These are phyloP conservation scores for Holacanthus passer DNA, from an alignment of 2,113 vertebrate genomes.

Conservation along the genomic window DNA sequence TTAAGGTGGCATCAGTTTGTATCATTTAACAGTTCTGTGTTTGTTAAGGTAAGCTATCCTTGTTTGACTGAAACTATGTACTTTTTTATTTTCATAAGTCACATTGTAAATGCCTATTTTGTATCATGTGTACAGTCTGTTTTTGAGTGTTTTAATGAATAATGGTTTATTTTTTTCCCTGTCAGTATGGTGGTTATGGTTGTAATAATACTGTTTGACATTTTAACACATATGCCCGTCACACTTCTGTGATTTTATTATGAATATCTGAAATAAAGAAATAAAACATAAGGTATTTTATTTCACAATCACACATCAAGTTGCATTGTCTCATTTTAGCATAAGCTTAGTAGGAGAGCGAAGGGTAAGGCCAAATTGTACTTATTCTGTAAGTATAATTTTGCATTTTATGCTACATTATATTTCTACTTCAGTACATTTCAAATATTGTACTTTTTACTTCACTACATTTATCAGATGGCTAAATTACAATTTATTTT, in stretches of 20 bases:
- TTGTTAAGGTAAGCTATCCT: conserved; percentile 78
- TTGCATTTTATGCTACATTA: background rate
- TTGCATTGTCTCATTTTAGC: background rate
- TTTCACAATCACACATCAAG: conserved; percentile 27
- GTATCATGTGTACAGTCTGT: conserved; percentile 88
- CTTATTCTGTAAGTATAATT: too few species aligned
- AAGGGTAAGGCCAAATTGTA: too few species aligned
- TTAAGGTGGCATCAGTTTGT: conserved; percentile 17
- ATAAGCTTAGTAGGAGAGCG: too few species aligned
- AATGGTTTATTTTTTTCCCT: conserved; percentile 59
- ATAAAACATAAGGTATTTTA: conserved; percentile 45
- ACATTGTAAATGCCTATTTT: conserved; percentile 91
- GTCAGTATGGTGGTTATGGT: conserved; percentile 58
- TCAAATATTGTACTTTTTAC: background rate
- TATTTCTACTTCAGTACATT: background rate
- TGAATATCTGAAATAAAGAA: conserved; percentile 79
- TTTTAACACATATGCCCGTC: conserved; percentile 59
- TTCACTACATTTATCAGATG: background rate
- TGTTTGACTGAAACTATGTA: conserved; percentile 78
- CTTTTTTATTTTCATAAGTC: conserved; percentile 63
- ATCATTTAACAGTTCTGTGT: conserved; percentile 7
- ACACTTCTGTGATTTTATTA: conserved; percentile 77
- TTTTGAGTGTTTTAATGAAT: conserved; percentile 79
- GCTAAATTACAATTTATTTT: too few species aligned
- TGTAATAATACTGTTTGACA: conserved; percentile 57